Evolutionary conservation across 1,140 invertebrate genomes (phyloP).

Genomic region (Chlorops oryzae): DNA sequence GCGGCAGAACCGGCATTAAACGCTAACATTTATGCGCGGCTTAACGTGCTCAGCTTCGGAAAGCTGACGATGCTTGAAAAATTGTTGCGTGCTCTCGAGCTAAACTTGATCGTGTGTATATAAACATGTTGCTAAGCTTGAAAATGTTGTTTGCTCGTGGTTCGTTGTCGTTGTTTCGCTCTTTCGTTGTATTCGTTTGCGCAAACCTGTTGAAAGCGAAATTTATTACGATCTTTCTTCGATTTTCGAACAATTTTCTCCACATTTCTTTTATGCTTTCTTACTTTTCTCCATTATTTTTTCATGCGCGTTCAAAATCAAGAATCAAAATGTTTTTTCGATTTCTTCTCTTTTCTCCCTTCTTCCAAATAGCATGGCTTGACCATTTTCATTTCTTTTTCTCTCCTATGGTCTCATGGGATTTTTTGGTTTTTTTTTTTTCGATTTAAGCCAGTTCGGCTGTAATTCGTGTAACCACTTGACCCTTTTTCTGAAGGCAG

Average conservation of each 20-base stretch:
- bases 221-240: slow-evolving; percentile 25
- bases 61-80: no score
- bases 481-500: no score
- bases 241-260: background rate
- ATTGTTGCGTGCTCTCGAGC: background rate
- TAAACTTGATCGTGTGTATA: background rate
- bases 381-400: slow-evolving; percentile 9
- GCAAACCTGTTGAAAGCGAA: slow-evolving; percentile 48
- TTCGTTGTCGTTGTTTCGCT: background rate
- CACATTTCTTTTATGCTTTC: slow-evolving; percentile 9
- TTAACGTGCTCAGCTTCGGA: no score
- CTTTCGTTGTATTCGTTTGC: slow-evolving; percentile 5
- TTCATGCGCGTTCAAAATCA: slow-evolving; percentile 13
- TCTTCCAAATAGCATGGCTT: slow-evolving; percentile 8
- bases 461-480: no score
- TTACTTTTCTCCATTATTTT: slow-evolving; percentile 11
- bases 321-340: no score
- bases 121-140: background rate
- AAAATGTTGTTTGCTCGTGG: background rate
- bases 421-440: background rate
- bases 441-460: slow-evolving; percentile 18
- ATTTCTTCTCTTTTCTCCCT: background rate
- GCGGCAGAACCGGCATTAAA: no score
- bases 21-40: no score
- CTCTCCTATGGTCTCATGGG: background rate